phyloP scores from a whole-genome alignment of 2,797 vertebrate genomes.

The Brotula barbata region DNA sequence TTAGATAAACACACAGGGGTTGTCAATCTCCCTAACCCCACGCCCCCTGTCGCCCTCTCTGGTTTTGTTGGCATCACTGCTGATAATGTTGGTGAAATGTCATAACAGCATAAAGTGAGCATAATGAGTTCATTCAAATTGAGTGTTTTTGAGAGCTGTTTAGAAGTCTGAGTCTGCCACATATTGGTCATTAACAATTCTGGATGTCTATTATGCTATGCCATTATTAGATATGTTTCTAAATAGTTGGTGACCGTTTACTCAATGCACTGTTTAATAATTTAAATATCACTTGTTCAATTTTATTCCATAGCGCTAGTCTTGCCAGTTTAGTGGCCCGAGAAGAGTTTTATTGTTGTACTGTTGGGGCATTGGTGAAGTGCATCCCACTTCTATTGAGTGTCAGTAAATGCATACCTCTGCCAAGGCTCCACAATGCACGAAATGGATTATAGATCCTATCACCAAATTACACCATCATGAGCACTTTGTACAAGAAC shows the following conservation, averaged over 20 bases:
- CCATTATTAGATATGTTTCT: constrained; percentile 11
- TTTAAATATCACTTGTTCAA: constrained; percentile 15
- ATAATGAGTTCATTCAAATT: constrained; percentile 23
- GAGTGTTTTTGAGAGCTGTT: constrained; percentile 14
- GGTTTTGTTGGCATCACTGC: constrained; percentile 30
- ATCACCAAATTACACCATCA: too few relatives aligned
- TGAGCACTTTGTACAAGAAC: too few relatives aligned
- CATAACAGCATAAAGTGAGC: constrained; percentile 11
- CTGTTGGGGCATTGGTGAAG: constrained; percentile 1
- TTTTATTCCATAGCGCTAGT: constrained; percentile 4
- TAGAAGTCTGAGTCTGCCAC: constrained; percentile 4
- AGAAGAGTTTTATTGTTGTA: neutral
- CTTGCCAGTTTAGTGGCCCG: neutral
- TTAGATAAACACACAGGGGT: constrained; percentile 31
- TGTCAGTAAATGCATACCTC: neutral
- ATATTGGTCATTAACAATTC: constrained; percentile 17
- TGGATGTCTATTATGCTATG: constrained; percentile 11
- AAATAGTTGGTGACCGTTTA: constrained; percentile 12
- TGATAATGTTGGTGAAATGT: constrained; percentile 37
- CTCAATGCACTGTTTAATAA: constrained; percentile 22
- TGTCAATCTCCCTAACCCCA: constrained; percentile 17
- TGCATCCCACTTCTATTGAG: constrained; percentile 8
- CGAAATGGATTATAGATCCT: too few relatives aligned
- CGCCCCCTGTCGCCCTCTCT: constrained; percentile 19
- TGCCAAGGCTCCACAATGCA: neutral